A percentile compares a stretch with the other conserved stretches of the same genome.
Evolutionary conservation across 2,113 vertebrate genomes (phyloP).

Genomic region (Dinomys branickii): DNA sequence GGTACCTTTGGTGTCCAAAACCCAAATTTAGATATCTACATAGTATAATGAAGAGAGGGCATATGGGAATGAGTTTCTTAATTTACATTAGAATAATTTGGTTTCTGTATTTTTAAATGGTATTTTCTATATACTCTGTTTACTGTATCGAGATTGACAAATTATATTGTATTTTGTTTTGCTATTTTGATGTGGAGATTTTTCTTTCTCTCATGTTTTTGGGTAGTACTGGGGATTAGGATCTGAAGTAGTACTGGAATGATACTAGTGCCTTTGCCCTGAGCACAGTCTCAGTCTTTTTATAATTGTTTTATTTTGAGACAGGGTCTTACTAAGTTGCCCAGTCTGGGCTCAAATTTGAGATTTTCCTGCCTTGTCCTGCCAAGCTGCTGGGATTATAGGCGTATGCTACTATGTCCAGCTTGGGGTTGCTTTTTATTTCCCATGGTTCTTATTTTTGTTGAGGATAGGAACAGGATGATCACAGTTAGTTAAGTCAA

Average conservation of each 20-base stretch:
- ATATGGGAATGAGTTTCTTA: not conserved
- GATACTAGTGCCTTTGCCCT: not conserved
- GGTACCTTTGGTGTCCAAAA: not conserved
- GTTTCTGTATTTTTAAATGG: not conserved
- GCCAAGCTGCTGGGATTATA: not conserved
- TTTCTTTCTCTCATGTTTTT: not conserved
- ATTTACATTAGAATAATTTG: not conserved
- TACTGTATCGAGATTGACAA: not conserved
- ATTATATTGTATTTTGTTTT: not conserved
- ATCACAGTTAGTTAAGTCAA: not conserved
- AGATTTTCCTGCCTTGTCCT: not conserved
- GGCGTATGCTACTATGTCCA: not conserved
- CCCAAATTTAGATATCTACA: not conserved
- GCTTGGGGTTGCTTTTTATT: not conserved
- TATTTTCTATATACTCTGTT: not conserved
- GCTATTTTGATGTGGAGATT: not conserved
- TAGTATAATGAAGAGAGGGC: not conserved
- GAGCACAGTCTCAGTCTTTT: not conserved
- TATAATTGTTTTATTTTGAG: not conserved
- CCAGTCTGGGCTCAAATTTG: not conserved
- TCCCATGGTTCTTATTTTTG: not conserved
- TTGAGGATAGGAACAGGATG: not conserved
- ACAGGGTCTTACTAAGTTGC: not conserved
- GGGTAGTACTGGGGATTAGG: not conserved
- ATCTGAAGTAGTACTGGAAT: not conserved